A percentile compares a stretch with the other conserved stretches of the same genome.
These are phyloP conservation scores for Harpalus rufipes DNA, from an alignment of 2,888 invertebrate genomes.

Conservation along the genomic window DNA sequence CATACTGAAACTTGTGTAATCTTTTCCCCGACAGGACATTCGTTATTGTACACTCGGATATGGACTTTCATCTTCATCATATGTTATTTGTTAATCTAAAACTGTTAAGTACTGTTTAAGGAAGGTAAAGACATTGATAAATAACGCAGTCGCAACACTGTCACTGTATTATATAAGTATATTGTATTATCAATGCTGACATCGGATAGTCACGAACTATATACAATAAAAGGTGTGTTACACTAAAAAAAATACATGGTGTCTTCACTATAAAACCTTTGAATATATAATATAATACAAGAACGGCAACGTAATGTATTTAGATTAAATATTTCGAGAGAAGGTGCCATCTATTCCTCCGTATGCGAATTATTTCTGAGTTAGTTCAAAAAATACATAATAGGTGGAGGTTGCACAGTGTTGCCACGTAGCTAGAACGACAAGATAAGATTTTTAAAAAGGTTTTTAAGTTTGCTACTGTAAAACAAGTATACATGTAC, in stretches of 20 bases:
- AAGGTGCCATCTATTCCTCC: no score
- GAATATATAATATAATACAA: no score
- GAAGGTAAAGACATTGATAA: constrained; percentile 73
- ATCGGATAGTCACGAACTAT: constrained; percentile 74
- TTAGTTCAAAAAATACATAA: no score
- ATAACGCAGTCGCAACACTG: constrained; percentile 75
- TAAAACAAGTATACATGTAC: no score
- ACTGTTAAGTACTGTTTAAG: constrained; percentile 78
- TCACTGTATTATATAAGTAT: constrained; percentile 78
- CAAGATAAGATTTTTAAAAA: no score
- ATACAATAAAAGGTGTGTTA: constrained; percentile 66
- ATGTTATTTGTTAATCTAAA: constrained; percentile 78
- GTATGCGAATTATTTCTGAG: no score
- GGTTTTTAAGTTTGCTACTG: no score
- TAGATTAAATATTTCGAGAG: no score
- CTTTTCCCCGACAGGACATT: constrained; percentile 61
- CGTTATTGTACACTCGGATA: constrained; percentile 67
- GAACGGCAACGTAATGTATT: no score
- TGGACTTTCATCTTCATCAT: constrained; percentile 76
- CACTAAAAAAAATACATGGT: constrained; percentile 20
- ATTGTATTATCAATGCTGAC: constrained; percentile 78
- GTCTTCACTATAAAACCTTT: neutral
- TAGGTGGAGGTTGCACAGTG: no score
- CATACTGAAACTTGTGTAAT: constrained; percentile 56
- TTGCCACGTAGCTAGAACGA: no score